Percentiles rank a stretch among this genome's conserved stretches.
Conservation (phyloP, 2,888 invertebrate genomes). For the Meganola albula region DNA sequence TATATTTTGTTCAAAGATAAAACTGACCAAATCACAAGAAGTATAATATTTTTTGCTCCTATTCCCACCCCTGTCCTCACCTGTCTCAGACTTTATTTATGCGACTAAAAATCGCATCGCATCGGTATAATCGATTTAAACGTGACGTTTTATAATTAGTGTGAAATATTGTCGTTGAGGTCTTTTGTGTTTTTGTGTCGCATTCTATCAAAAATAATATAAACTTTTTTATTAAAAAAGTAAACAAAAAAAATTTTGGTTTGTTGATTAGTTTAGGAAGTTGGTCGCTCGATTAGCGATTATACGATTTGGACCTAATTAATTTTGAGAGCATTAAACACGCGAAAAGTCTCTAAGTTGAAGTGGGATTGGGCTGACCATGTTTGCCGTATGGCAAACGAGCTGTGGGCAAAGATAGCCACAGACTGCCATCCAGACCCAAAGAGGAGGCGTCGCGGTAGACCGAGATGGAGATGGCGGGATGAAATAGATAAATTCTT, state of each 20-base stretch:
- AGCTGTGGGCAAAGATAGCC: no score
- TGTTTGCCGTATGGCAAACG: no score
- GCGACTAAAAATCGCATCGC: slow-evolving; percentile 27
- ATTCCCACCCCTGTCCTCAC: slow-evolving; percentile 56
- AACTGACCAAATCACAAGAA: slow-evolving; percentile 69
- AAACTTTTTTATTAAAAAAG: slow-evolving; percentile 6
- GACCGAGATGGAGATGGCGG: no score
- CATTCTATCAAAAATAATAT: no score
- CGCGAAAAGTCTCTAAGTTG: no score
- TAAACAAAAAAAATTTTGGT: slow-evolving; percentile 14
- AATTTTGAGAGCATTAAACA: no score
- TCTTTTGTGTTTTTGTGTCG: slow-evolving; percentile 24
- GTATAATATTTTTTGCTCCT: slow-evolving; percentile 60
- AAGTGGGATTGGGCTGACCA: no score
- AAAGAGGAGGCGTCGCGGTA: no score
- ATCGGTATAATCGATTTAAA: slow-evolving; percentile 62
- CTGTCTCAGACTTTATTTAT: slow-evolving; percentile 65
- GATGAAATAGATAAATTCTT: no score
- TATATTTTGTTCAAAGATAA: slow-evolving; percentile 71
- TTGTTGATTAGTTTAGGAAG: slow-evolving; percentile 12
- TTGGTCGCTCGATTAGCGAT: no score
- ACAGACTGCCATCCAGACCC: no score
- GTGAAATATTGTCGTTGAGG: slow-evolving; percentile 58
- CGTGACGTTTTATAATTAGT: slow-evolving; percentile 65
- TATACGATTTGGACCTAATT: no score